Percentiles rank a stretch among this genome's conserved stretches.
phyloP scores from a whole-genome alignment of 2,797 vertebrate genomes.

The Paguma larvata region DNA sequence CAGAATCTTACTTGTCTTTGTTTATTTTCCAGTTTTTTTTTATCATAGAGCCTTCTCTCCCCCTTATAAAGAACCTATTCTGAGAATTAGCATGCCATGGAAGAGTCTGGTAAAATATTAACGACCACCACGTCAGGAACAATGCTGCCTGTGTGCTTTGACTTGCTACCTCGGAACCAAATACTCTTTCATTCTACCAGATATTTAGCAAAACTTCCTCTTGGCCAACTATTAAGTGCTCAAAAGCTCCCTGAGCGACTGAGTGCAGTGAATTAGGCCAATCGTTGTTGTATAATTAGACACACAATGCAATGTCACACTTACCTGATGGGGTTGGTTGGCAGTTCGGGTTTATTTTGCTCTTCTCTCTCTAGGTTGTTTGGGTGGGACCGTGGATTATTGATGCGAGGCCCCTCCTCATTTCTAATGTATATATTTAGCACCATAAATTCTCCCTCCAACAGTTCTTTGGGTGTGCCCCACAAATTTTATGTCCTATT shows the following conservation, averaged over 20 bases:
- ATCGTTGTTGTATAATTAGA: not conserved
- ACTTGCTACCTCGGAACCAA: not conserved
- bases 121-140: not conserved
- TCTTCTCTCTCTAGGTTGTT: not conserved
- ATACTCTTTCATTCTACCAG: not conserved
- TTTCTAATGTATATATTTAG: not conserved
- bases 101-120: not conserved
- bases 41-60: not conserved
- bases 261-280: not conserved
- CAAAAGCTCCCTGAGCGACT: not conserved
- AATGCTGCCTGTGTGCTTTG: not conserved
- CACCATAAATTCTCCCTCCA: not conserved
- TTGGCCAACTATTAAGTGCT: not conserved
- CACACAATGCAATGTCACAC: not conserved
- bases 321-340: not conserved
- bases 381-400: not conserved
- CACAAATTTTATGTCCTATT: not conserved
- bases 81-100: not conserved
- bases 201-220: not conserved
- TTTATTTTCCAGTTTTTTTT: slow-evolving; percentile 19
- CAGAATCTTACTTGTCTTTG: not conserved
- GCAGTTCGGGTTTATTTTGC: not conserved
- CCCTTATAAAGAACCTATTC: not conserved
- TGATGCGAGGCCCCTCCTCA: not conserved
- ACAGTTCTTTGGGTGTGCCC: not conserved